These are phyloP conservation scores for Norana najaformis DNA, from an alignment of 2,888 invertebrate genomes.

Conservation along the genomic window DNA sequence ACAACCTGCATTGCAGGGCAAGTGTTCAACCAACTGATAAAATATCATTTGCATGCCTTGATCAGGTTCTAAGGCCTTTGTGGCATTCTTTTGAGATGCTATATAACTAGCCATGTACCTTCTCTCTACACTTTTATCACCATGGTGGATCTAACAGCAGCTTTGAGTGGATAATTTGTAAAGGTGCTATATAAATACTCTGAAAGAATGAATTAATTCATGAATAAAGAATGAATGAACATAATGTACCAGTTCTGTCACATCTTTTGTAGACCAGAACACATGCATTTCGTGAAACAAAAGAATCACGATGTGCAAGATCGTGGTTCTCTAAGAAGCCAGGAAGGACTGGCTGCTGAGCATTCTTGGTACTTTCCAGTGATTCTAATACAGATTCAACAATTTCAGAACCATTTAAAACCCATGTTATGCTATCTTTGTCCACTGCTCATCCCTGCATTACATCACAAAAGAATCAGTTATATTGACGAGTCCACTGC, in stretches of 20 bases:
- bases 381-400: neutral
- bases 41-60: too few species aligned
- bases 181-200: neutral
- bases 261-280: slow-evolving; percentile 69
- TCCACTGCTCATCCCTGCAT: neutral
- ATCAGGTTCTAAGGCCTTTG: too few species aligned
- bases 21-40: too few species aligned
- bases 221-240: too few species aligned
- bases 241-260: slow-evolving; percentile 26
- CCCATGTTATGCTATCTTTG: neutral
- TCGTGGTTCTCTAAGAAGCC: too few species aligned
- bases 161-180: neutral
- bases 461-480: too few species aligned
- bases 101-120: too few species aligned
- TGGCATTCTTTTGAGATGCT: too few species aligned
- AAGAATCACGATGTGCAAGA: slow-evolving; percentile 60
- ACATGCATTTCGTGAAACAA: slow-evolving; percentile 69
- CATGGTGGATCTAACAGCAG: neutral
- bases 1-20: too few species aligned
- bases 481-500: too few species aligned
- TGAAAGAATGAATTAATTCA: neutral
- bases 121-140: too few species aligned
- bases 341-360: too few species aligned
- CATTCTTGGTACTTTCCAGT: neutral
- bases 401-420: neutral